Conservation (phyloP, 2,113 vertebrate genomes). For the Macroglossus sobrinus region DNA sequence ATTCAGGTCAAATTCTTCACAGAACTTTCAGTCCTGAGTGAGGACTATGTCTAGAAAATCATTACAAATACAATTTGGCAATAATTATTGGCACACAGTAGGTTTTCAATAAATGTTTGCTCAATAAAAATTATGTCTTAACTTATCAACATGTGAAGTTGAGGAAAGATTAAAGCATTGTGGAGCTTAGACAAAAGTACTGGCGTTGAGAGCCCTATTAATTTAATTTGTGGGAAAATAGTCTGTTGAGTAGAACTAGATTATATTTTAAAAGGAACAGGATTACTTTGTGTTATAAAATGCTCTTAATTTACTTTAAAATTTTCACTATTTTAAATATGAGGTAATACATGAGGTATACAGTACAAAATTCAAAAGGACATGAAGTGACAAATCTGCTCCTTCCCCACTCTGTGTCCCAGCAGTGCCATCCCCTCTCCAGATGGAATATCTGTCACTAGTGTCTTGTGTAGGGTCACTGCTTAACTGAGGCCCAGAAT, state of each 20-base stretch:
- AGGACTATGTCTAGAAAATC: conserved; percentile 74
- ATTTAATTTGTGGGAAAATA: neutral
- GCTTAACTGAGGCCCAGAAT: neutral
- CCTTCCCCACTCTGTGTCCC: neutral
- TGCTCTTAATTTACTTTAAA: conserved; percentile 11
- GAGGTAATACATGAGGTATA: neutral
- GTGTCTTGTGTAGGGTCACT: neutral
- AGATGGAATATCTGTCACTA: neutral
- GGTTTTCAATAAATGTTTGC: conserved; percentile 51
- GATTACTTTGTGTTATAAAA: neutral
- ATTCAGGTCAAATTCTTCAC: conserved; percentile 75
- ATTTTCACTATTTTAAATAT: neutral
- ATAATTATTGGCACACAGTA: conserved; percentile 62
- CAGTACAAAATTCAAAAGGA: neutral
- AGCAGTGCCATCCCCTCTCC: neutral
- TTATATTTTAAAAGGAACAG: neutral
- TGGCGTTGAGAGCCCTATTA: neutral
- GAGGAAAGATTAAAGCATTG: conserved; percentile 26
- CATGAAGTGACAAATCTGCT: neutral
- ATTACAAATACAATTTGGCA: conserved; percentile 75
- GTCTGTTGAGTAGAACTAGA: conserved; percentile 2
- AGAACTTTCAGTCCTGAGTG: conserved; percentile 73
- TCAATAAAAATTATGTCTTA: conserved; percentile 56
- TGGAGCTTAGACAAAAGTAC: neutral
- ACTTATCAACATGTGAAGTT: conserved; percentile 32